phyloP scores from a whole-genome alignment of 2,797 vertebrate species.

The Lithobates sylvaticus region DNA sequence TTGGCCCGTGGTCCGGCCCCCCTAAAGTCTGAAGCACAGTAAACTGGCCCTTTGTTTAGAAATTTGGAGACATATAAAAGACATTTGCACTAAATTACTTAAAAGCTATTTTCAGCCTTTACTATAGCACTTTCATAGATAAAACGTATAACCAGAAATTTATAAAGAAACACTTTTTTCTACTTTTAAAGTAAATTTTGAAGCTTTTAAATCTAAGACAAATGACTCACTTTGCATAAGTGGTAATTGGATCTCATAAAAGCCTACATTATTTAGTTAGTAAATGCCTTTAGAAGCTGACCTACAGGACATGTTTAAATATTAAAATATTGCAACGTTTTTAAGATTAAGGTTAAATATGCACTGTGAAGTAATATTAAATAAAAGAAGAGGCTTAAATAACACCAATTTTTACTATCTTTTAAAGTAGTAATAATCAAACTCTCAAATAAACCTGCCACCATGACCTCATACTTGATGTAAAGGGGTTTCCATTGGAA shows the following conservation, averaged over 20 bases:
- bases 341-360: conserved; percentile 16
- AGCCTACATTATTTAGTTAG: conserved; percentile 28
- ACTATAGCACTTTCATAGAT: background rate
- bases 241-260: conserved; percentile 30
- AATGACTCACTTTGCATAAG: background rate
- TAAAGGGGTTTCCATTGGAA: too few species aligned
- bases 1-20: too few species aligned
- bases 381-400: background rate
- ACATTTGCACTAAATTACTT: background rate
- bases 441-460: too few species aligned
- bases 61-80: background rate
- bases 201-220: conserved; percentile 13
- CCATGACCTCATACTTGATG: too few species aligned
- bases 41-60: too few species aligned
- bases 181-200: conserved; percentile 1
- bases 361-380: conserved; percentile 3
- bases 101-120: background rate
- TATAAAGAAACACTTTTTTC: conserved; percentile 13
- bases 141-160: background rate
- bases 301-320: background rate
- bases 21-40: too few species aligned
- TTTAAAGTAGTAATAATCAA: too few species aligned
- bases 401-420: too few species aligned
- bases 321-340: conserved; percentile 3
- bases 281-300: conserved; percentile 32